Evolutionary conservation across 2,113 vertebrate species (phyloP).

Genomic region (Macroglossus sobrinus): DNA sequence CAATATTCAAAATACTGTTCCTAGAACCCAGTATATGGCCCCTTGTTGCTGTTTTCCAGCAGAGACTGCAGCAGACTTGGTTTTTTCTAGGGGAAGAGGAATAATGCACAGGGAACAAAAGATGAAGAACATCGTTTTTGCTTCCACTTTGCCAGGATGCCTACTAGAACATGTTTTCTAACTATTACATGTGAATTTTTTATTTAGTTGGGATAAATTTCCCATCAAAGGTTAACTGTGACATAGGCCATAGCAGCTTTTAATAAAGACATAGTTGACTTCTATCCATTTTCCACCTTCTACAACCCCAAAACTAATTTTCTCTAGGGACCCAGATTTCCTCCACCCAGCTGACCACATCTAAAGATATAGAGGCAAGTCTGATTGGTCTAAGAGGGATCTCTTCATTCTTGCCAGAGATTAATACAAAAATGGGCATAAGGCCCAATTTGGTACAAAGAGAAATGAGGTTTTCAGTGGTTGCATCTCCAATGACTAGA

Average conservation of each 20-base stretch:
- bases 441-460: background rate
- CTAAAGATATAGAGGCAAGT: background rate
- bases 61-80: background rate
- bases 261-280: background rate
- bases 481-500: background rate
- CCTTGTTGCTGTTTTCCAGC: background rate
- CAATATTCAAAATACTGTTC: background rate
- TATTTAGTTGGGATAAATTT: constrained; percentile 21
- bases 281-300: background rate
- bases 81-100: background rate
- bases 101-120: background rate
- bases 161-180: constrained; percentile 13
- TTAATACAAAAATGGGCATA: background rate
- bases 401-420: background rate
- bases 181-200: background rate
- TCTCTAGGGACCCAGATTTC: background rate
- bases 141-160: background rate
- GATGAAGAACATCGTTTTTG: background rate
- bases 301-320: background rate
- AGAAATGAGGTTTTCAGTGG: background rate
- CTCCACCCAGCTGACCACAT: background rate
- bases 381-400: background rate
- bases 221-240: background rate
- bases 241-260: background rate
- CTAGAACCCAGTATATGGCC: background rate